Evolutionary conservation across 2,113 vertebrate species (phyloP).

Genomic region (Xerus inauris): DNA sequence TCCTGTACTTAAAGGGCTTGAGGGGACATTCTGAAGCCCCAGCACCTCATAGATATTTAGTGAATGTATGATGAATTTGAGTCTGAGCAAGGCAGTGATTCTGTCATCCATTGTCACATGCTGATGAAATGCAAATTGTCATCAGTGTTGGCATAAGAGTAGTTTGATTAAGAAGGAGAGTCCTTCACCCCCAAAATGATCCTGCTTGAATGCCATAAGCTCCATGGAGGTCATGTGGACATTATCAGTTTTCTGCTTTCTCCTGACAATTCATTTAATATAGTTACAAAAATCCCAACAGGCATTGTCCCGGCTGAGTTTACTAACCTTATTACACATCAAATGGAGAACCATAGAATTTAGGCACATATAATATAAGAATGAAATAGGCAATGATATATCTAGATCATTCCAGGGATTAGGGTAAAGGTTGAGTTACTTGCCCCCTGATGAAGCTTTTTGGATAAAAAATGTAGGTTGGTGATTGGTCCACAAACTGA

Average conservation of each 20-base stretch:
- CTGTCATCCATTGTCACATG: neutral
- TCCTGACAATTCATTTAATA: neutral
- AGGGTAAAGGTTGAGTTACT: neutral
- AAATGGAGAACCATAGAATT: neutral
- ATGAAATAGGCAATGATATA: neutral
- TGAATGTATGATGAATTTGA: neutral
- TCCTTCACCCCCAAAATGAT: neutral
- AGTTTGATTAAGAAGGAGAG: neutral
- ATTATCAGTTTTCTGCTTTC: neutral
- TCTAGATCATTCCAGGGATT: neutral
- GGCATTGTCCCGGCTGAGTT: neutral
- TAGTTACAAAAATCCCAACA: neutral
- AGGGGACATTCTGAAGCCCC: neutral
- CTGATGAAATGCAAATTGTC: neutral
- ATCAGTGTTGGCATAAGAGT: neutral
- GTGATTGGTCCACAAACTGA: neutral
- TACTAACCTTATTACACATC: neutral
- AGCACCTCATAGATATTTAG: no score
- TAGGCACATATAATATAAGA: neutral
- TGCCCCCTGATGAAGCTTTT: neutral
- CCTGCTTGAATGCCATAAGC: no score
- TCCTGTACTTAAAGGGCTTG: neutral
- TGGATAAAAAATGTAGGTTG: neutral
- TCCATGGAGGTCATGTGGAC: accelerated
- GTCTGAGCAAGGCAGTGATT: neutral